Base-by-base conservation (phyloP, 2,888 invertebrate species). In the Oxyscelio sp. region DNA sequence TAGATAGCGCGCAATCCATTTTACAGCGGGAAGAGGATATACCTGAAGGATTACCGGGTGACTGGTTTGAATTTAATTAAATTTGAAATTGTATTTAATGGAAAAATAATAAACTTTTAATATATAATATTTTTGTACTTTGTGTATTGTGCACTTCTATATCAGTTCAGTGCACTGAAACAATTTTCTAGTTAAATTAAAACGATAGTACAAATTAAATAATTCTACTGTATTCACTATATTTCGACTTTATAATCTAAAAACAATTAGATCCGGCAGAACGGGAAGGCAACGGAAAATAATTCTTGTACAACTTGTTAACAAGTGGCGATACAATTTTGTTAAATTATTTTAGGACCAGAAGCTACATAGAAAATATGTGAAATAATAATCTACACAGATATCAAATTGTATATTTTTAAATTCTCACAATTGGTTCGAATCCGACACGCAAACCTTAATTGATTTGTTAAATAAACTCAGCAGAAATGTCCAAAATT, bases 151-250 rank as follows among this genome's bases (percentile, higher is more conserved):
- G 73, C 78, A 74, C 83, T 83, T 78, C 73, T 68, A 9, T 68
- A 68, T 83, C 78, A 52, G 56, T 83, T 83, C 83, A 78, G 27
- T 66, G 73, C 83, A 78, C 59, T 83, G 83, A 78, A 83, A 77
- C n/a, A 73, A 59, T 59, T 74, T 82, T 83, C 83, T 83, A 83
- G 83, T 83, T 83, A 78, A 83, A 83, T 83, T 83, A 73, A 83
- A 83, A 83, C 73, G 83, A 83, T 83, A 83, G 83, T 83, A 83
- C 83, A 83, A 83, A 83, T 83, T 83, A 83, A 78, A 83, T 83
- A 83, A 78, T 83, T 83, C 83, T 83, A 78, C 83, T 83, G 50
- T 83, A 83, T 68, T 78, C 78, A 77, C 50, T 83, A 56, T 73
- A 83, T 68, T 83, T 83, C 73, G 71, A 71, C n/a, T n/a, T n/a